Percentiles rank a stretch among this genome's conserved stretches.
These are phyloP conservation scores for Urocitellus parryii DNA, from an alignment of 2,113 vertebrate genomes.

Conservation along the genomic window DNA sequence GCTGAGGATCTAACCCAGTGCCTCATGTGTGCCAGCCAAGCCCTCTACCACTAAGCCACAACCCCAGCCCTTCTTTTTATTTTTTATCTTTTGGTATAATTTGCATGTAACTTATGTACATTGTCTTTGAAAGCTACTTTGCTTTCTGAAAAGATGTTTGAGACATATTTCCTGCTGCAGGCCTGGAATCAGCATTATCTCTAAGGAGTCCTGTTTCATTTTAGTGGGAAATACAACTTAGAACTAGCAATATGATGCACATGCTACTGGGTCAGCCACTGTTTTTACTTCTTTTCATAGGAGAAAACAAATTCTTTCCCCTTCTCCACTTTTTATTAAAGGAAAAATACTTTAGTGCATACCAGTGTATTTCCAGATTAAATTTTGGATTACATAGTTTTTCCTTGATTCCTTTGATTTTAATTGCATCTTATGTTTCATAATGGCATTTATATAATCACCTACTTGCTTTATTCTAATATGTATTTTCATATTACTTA, in stretches of 20 bases:
- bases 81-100: background rate
- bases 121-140: background rate
- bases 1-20: no score
- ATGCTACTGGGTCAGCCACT: background rate
- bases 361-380: background rate
- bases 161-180: background rate
- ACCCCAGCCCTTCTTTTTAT: no score
- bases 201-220: background rate
- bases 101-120: background rate
- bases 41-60: no score
- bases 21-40: no score
- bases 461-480: background rate
- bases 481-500: background rate
- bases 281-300: background rate
- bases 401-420: background rate
- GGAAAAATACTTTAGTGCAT: background rate
- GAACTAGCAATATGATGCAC: background rate
- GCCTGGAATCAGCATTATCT: background rate
- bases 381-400: background rate
- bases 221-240: background rate
- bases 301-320: background rate
- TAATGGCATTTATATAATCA: background rate
- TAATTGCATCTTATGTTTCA: background rate
- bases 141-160: conserved; percentile 18
- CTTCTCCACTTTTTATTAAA: background rate